A percentile compares a stretch with the other conserved stretches of the same genome.
Conservation (phyloP, 1,140 invertebrate species). For the Lordiphosa collinella region DNA sequence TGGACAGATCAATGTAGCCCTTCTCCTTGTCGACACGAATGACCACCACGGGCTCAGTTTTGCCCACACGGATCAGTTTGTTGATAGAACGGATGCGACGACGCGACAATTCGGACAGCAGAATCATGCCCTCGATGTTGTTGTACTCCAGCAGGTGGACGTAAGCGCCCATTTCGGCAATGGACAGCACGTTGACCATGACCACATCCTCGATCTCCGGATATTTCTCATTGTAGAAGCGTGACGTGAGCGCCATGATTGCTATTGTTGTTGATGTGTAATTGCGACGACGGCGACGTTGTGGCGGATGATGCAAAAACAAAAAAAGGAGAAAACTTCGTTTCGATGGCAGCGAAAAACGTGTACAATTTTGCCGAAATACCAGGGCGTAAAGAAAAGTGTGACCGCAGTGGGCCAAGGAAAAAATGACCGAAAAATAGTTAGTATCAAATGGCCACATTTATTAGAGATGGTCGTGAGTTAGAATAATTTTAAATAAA, state of each 20-base stretch:
- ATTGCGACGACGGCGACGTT: neutral
- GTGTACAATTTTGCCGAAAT: slow-evolving; percentile 53
- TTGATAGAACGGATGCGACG: slow-evolving; percentile 99
- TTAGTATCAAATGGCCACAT: too few species aligned
- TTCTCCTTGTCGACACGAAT: slow-evolving; percentile 99
- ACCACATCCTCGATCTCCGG: slow-evolving; percentile 99
- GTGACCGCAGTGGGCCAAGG: too few species aligned
- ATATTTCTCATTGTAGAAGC: slow-evolving; percentile 98
- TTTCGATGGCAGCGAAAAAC: slow-evolving; percentile 46
- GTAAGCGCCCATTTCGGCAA: slow-evolving; percentile 99
- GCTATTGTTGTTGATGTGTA: slow-evolving; percentile 84
- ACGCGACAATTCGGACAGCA: slow-evolving; percentile 97
- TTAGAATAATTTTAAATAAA: too few species aligned
- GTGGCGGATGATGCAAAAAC: slow-evolving; percentile 19
- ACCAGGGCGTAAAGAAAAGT: too few species aligned
- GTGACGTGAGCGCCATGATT: slow-evolving; percentile 96
- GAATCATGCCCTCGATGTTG: slow-evolving; percentile 98
- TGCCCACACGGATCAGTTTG: slow-evolving; percentile 98
- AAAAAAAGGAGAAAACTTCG: slow-evolving; percentile 28
- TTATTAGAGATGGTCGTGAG: too few species aligned
- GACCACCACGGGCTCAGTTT: slow-evolving; percentile 99
- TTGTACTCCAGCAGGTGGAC: slow-evolving; percentile 99
- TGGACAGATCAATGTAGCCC: slow-evolving; percentile 99
- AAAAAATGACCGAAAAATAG: too few species aligned
- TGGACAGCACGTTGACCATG: slow-evolving; percentile 99